Evolutionary conservation across 2,797 vertebrate species (phyloP), one percentile per base, ranked within the genome.

Genomic region (Harpagifer antarcticus): DNA sequence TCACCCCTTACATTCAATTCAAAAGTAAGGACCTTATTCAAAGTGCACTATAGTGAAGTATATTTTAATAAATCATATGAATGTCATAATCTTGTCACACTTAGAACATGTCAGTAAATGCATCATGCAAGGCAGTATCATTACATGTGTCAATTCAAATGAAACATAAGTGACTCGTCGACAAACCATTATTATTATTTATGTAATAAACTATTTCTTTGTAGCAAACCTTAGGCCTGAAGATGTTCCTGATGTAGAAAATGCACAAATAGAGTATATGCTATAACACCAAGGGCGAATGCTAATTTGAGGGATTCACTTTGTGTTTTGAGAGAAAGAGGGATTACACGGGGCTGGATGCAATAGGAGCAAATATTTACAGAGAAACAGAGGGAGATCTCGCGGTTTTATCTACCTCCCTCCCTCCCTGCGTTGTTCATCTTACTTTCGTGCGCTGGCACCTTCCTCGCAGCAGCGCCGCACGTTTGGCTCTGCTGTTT

Each of bases 401-500:
- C 66, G 40, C 40, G 14, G n/a, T 33, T 66, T 27, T 63, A 55
- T 66, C 69, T 71, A 31, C 72, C 43, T 78, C 56, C 56, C n/a
- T n/a, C n/a, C 58, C 47, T 60, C 23, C n/a, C 37, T 33, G 44
- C 42, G 73, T 27, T 55, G 59, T 63, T 80, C 68, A 63, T 88
- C 55, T 60, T 77, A 74, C 78, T 87, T 79, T 23, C 53, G 56
- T 79, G 72, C 12, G 31, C 68, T 88, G 80, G 75, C 76, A 81
- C 69, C 52, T 69, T 78, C 47, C 44, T 55, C 50, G 31, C 73
- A 70, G 74, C 68, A 67, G 49, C 68, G 40, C 15, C 12, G 59
- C 54, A 49, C 74, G 78, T 89, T 86, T 86, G 82, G 68, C 83
- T 79, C 66, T 56, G 45, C 63, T 62, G 31, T 78, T 81, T 72